Evolutionary conservation across 2,888 invertebrate species (phyloP).

Genomic region (Clepsis dumicolana): DNA sequence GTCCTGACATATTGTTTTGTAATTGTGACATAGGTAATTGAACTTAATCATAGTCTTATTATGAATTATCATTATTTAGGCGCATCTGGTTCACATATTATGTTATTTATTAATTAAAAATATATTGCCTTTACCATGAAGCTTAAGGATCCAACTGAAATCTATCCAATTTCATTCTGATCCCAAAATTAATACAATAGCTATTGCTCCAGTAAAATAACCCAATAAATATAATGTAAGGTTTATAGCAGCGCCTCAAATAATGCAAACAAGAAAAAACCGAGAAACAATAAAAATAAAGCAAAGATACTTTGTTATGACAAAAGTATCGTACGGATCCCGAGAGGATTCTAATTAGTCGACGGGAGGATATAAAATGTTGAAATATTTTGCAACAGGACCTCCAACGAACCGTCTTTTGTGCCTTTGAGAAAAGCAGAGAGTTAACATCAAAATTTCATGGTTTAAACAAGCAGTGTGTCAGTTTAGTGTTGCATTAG

Average conservation of each 20-base stretch:
- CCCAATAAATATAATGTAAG: not conserved
- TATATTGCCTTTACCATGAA: too few species aligned
- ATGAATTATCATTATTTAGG: too few species aligned
- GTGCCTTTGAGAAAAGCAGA: not conserved
- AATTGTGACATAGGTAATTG: too few species aligned
- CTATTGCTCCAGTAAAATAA: not conserved
- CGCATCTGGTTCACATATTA: not conserved
- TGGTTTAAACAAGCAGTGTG: not conserved
- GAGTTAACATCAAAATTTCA: not conserved
- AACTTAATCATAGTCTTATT: too few species aligned
- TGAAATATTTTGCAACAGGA: constrained; percentile 16
- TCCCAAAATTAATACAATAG: not conserved
- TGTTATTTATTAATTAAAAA: too few species aligned
- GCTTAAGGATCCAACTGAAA: not conserved
- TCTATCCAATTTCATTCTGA: not conserved
- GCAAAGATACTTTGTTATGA: constrained; percentile 38
- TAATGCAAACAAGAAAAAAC: constrained; percentile 31
- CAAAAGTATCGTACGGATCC: constrained; percentile 40
- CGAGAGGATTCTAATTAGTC: constrained; percentile 39
- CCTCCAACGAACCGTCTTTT: constrained; percentile 1
- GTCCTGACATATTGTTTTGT: constrained; percentile 23
- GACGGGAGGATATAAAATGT: constrained; percentile 11
- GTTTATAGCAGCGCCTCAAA: constrained; percentile 16
- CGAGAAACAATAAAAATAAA: constrained; percentile 41
- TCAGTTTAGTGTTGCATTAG: not conserved